phyloP scores from a whole-genome alignment of 2,888 invertebrate genomes.

The Chrysomela aeneicollis region DNA sequence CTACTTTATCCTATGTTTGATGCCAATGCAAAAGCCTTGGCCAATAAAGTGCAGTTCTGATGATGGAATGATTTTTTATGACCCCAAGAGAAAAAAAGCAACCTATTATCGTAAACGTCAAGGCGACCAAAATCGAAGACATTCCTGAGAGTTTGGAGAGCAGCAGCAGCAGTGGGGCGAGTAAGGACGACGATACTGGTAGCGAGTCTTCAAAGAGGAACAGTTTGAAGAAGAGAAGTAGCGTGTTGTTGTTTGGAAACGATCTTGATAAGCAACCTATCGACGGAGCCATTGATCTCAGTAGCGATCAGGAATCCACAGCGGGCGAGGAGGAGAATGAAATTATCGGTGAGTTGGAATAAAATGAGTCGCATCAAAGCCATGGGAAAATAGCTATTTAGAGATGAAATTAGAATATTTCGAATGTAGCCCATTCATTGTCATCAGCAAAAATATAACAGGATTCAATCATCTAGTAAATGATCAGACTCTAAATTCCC shows the following conservation, averaged over 20 bases:
- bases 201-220: conserved; percentile 37
- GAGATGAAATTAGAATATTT: too few relatives aligned
- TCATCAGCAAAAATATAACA: too few relatives aligned
- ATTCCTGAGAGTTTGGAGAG: conserved; percentile 31
- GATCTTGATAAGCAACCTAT: conserved; percentile 68
- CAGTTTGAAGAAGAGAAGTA: conserved; percentile 37
- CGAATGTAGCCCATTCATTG: too few relatives aligned
- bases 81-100: conserved; percentile 21
- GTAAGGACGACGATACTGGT: conserved; percentile 39
- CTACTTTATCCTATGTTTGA: too few relatives aligned
- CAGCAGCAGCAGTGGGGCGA: conserved; percentile 29
- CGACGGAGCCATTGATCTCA: conserved; percentile 64
- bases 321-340: conserved; percentile 76
- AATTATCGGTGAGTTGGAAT: conserved; percentile 57
- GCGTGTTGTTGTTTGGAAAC: conserved; percentile 74
- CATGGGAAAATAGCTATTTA: too few relatives aligned
- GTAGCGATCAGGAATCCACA: conserved; percentile 83
- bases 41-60: too few relatives aligned
- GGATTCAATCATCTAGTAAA: too few relatives aligned
- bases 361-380: too few relatives aligned
- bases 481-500: too few relatives aligned
- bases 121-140: conserved; percentile 31
- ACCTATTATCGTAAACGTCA: conserved; percentile 23
- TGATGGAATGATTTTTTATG: neutral
- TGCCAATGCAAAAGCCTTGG: too few relatives aligned